Base-by-base conservation (phyloP, 2,888 invertebrate species). In the Serrognathus titanus region DNA sequence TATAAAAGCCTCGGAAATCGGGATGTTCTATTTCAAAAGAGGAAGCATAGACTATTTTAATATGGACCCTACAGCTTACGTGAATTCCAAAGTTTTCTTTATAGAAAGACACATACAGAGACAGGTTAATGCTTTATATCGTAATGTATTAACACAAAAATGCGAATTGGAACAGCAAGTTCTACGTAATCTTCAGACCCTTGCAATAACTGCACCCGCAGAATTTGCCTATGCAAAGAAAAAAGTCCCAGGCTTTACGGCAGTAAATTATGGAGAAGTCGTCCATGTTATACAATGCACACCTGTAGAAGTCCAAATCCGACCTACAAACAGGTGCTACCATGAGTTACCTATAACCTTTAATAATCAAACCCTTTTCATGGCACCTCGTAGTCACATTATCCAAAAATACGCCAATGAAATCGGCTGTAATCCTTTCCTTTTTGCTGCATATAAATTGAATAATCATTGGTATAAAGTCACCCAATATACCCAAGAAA, bases 221-320 rank as follows among this genome's bases (percentile, higher is more conserved):
- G 57, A 58, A 20, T 57, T 61, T 10, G 58, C 58, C 8, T 58
- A 37, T 12, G 40, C 58, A n/a, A 38, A 61, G n/a, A 62, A 51
- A 46, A 54, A 60, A 48, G 47, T 51, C 3, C 49, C 58, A 9
- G 60, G 60, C 2, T 57, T 55, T 37, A 53, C 56, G 16, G 60
- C 60, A 6, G 39, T 49, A 20, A 48, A 41, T 9, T 41, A 49
- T 2, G 60, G 60, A 9, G 60, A 62, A 56, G 48, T 55, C 4
- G 39, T 62, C 1, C 57, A 58, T 9, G 53, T 62, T 9, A 60
- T 60, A 16, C 53, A 60, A 57, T 61, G 59, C 20, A 54, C 48
- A 10, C 51, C 59, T 5, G 48, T 59, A 7, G 55, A 57, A 12
- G 54, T 61, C 5, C 37, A 38, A 6, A 8, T 59, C 1, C 39